Evolutionary conservation across 2,888 invertebrate genomes (phyloP).

Genomic region (Conus canariensis): DNA sequence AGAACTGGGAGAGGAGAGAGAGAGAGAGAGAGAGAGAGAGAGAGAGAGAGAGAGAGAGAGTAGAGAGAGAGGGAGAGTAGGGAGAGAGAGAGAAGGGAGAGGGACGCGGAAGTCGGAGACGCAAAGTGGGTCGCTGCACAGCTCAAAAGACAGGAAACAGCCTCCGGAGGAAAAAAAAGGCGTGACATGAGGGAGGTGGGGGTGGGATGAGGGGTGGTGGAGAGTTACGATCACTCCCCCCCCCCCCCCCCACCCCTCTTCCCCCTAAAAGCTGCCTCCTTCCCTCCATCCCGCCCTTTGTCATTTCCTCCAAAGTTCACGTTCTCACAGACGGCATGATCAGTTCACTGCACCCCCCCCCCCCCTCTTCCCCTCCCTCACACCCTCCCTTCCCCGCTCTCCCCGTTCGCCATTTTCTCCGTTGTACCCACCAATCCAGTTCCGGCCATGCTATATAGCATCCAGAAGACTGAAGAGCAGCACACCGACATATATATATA

Average conservation of each 20-base stretch:
- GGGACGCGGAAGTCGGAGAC: background rate
- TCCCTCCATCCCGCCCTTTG: no score
- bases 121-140: background rate
- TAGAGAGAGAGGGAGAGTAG: background rate
- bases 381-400: background rate
- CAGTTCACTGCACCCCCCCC: background rate
- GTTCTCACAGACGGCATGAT: background rate
- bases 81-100: background rate
- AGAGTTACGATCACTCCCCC: no score
- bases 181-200: background rate
- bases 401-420: background rate
- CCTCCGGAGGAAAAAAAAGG: background rate
- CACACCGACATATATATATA: no score
- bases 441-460: no score
- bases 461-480: no score
- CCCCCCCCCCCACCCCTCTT: no score
- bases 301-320: no score
- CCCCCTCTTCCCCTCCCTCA: background rate
- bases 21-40: background rate
- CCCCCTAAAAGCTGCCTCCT: no score
- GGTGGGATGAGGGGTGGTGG: no score
- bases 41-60: background rate
- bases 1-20: background rate
- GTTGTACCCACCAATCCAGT: background rate
- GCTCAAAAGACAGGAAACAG: slow-evolving; percentile 4